Conservation (phyloP, 2,113 vertebrate genomes). For the Zapornia atra region DNA sequence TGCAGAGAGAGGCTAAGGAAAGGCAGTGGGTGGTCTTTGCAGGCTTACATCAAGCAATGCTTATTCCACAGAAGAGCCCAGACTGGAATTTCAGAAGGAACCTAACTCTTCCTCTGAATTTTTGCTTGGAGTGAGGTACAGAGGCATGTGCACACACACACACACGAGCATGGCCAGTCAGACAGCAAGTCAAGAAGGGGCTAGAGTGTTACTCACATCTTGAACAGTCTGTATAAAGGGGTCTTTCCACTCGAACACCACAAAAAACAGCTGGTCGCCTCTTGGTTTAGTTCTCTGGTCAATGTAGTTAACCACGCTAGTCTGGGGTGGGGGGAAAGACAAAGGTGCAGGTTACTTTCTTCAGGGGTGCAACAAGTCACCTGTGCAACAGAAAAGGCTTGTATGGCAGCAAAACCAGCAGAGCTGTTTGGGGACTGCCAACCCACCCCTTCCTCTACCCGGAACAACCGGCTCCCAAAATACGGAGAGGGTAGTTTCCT, state of each 20-base stretch:
- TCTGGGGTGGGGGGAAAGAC: conserved; percentile 70
- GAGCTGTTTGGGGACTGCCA: background rate
- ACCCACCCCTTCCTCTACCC: background rate
- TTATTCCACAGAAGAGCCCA: background rate
- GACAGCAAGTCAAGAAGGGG: background rate
- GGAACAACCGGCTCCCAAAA: background rate
- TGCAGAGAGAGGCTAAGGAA: background rate
- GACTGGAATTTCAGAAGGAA: background rate
- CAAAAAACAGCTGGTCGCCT: conserved; percentile 90
- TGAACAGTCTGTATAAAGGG: conserved; percentile 92
- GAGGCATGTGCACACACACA: background rate
- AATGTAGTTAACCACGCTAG: conserved; percentile 93
- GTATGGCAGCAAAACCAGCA: background rate
- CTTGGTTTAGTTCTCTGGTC: conserved; percentile 79
- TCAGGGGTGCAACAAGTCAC: background rate
- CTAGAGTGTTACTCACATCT: conserved; percentile 79
- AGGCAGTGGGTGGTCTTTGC: background rate
- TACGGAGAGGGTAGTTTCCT: background rate
- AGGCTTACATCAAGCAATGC: too few species aligned
- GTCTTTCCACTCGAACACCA: conserved; percentile 96
- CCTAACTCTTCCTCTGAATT: background rate
- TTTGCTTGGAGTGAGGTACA: background rate
- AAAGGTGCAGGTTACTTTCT: background rate
- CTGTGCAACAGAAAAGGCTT: background rate
- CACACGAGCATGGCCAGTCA: fast-evolving